Evolutionary conservation across 92 coral and sea anemone genomes (phyloP).

Genomic region (Epizoanthus illoricatus): DNA sequence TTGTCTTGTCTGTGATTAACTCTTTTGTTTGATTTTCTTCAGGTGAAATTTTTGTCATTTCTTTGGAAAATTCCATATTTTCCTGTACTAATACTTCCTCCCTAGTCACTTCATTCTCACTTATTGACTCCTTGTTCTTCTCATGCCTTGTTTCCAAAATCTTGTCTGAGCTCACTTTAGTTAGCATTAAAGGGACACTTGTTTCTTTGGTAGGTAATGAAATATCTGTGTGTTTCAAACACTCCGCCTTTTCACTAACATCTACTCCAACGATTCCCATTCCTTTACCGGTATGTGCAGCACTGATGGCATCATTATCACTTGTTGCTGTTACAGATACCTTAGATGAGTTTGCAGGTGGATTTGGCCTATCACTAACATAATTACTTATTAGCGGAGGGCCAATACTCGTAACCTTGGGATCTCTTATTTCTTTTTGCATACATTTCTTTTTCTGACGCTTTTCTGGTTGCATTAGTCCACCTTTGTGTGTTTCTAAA

Average conservation of each 20-base stretch:
- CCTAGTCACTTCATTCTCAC: neutral
- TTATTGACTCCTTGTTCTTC: neutral
- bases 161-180: neutral
- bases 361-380: neutral
- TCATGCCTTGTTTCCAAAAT: neutral
- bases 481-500: neutral
- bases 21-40: neutral
- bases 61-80: neutral
- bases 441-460: neutral
- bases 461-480: neutral
- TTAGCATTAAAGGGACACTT: neutral
- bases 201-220: neutral
- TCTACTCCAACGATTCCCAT: no score
- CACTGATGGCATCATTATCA: no score
- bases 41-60: neutral
- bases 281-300: no score
- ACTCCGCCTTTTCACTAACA: neutral
- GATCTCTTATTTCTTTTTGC: neutral
- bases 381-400: neutral
- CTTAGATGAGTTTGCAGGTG: no score
- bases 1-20: no score
- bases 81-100: neutral
- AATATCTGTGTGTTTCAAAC: neutral
- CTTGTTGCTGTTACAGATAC: no score
- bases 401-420: neutral